Base-by-base conservation (phyloP, 2,113 vertebrate species). In the Hippotragus niger region DNA sequence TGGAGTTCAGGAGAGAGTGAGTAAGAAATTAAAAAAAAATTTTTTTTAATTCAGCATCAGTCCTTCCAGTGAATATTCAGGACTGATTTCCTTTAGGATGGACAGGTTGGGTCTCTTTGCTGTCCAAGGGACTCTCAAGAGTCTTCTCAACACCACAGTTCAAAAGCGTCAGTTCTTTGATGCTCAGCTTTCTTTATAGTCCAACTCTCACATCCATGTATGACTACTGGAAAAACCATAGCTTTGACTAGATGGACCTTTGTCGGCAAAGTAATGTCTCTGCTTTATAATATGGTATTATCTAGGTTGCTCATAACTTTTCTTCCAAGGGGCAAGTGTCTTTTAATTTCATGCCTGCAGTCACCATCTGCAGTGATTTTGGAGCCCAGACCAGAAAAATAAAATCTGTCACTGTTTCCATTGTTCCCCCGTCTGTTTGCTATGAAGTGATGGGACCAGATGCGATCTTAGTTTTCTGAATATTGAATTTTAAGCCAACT, bases 311-410 rank as follows among this genome's bases (percentile, higher is more conserved):
- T 16, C 62, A 17, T 64, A 64, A 64, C 62, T 33, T 64, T 64
- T 33, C 31, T 64, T 64, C 31, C 62, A 64, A 17, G 15, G 31
- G 33, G 7, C 14, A 64, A 16, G 31, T 8, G 6, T 71, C n/a
- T 71, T 71, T 11, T 21, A 71, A 71, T 71, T 21, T 36, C 19
- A 71, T 36, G 17, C 2, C 17, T 71, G 64, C n/a, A 71, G 1
- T 71, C 9, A 71, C n/a, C 19, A 71, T 71, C n/a, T 36, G 64
- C 64, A 71, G n/a, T 71, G 64, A 71, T 23, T 71, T 71, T 71
- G n/a, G 17, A 71, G n/a, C n/a, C n/a, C 64, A 4, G 0, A 0
- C n/a, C 64, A 4, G 0, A 0, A 36, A 21, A 36, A 36, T 36
- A 71, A 71, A 67, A 9, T 71, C n/a, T 36, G 64, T 21, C 64